Percentiles rank a stretch among this genome's conserved stretches.
phyloP scores from a whole-genome alignment of 2,797 vertebrate genomes.

The Eurystomus glaucurus region DNA sequence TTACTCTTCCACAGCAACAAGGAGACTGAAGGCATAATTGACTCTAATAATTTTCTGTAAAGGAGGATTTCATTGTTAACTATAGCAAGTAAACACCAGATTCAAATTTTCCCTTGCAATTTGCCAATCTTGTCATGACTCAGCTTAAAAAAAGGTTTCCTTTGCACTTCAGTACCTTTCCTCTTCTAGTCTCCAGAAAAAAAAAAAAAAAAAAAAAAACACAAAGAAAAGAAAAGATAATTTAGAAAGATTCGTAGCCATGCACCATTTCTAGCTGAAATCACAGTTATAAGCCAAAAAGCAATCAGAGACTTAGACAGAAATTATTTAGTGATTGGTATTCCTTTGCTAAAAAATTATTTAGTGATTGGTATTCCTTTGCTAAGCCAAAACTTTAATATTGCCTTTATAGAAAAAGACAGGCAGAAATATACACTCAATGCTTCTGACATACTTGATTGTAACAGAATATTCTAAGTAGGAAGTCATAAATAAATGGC shows the following conservation, averaged over 20 bases:
- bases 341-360: background rate
- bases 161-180: slow-evolving; percentile 29
- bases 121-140: slow-evolving; percentile 3
- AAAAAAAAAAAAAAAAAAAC: background rate
- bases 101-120: slow-evolving; percentile 12
- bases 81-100: slow-evolving; percentile 21
- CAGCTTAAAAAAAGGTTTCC: background rate
- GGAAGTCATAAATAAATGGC: background rate
- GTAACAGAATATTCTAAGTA: background rate
- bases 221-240: background rate
- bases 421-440: background rate
- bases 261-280: background rate
- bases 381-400: background rate
- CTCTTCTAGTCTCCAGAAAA: background rate
- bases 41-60: background rate
- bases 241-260: background rate
- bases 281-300: background rate
- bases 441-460: background rate
- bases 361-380: background rate
- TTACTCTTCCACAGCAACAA: background rate
- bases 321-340: background rate
- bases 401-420: background rate
- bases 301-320: background rate
- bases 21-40: background rate
- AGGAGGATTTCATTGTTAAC: background rate